Conservation (phyloP, 2,113 vertebrate species). For the Cynocephalus volans region DNA sequence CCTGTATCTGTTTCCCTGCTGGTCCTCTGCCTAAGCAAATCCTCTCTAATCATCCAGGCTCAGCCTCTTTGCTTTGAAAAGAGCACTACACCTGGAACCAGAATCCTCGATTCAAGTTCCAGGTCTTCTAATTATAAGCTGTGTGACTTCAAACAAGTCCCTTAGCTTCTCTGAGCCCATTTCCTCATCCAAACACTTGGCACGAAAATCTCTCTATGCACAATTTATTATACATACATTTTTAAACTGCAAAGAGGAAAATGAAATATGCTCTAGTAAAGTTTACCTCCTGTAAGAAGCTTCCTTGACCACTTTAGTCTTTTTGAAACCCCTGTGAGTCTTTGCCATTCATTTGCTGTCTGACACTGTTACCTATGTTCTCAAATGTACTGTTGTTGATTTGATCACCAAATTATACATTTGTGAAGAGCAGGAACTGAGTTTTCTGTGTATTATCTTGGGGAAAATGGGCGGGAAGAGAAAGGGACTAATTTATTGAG, state of each 20-base stretch:
- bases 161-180: neutral
- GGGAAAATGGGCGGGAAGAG: neutral
- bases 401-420: neutral
- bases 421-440: conserved; percentile 29
- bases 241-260: conserved; percentile 5
- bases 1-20: neutral
- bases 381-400: neutral
- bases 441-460: conserved; percentile 38
- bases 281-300: neutral
- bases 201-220: neutral
- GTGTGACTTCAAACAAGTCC: conserved; percentile 1
- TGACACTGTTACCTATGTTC: neutral
- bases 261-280: neutral
- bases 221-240: neutral
- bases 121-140: neutral
- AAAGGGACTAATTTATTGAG: conserved; percentile 31
- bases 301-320: neutral
- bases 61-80: conserved; percentile 35
- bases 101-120: conserved; percentile 25
- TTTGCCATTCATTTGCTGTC: conserved; percentile 11
- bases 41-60: neutral
- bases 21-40: neutral
- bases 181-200: neutral
- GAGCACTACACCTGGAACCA: neutral
- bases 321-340: neutral